Conservation (phyloP, 2,797 vertebrate species). For the Chrosomus eos region DNA sequence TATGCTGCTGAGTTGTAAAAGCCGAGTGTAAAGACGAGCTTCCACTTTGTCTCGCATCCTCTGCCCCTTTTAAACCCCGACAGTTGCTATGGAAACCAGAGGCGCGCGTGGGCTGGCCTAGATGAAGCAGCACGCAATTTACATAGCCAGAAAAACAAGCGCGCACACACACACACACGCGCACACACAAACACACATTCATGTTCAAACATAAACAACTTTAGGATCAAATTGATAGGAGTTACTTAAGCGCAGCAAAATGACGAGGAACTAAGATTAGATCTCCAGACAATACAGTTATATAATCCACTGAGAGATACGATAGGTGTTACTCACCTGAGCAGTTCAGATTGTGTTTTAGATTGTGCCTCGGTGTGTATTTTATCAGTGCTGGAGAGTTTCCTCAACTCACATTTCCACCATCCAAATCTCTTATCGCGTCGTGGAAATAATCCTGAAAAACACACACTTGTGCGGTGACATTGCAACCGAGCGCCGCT, state of each 20-base stretch:
- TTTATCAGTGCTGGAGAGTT: slow-evolving; percentile 2
- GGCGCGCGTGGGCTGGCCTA: slow-evolving; percentile 76
- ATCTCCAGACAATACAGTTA: background rate
- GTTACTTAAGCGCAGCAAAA: background rate
- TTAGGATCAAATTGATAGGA: background rate
- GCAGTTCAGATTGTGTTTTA: background rate
- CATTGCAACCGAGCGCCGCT: slow-evolving; percentile 8
- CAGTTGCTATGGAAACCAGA: slow-evolving; percentile 76
- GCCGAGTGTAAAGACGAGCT: slow-evolving; percentile 47
- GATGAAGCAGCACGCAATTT: slow-evolving; percentile 74
- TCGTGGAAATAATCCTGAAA: background rate
- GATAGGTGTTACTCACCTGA: slow-evolving; percentile 8
- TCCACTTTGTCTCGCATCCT: slow-evolving; percentile 54
- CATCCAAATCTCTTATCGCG: background rate
- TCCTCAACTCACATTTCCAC: background rate
- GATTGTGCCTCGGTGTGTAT: background rate
- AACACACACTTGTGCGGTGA: background rate
- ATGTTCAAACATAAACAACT: slow-evolving; percentile 42
- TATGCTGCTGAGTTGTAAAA: slow-evolving; percentile 7
- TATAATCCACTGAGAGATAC: background rate
- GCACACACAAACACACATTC: slow-evolving; percentile 62
- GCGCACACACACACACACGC: slow-evolving; percentile 40
- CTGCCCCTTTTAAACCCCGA: slow-evolving; percentile 64
- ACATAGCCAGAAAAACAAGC: slow-evolving; percentile 19
- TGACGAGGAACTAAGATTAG: background rate